Conservation (phyloP, 2,113 vertebrate species). For the Mustela nigripes region DNA sequence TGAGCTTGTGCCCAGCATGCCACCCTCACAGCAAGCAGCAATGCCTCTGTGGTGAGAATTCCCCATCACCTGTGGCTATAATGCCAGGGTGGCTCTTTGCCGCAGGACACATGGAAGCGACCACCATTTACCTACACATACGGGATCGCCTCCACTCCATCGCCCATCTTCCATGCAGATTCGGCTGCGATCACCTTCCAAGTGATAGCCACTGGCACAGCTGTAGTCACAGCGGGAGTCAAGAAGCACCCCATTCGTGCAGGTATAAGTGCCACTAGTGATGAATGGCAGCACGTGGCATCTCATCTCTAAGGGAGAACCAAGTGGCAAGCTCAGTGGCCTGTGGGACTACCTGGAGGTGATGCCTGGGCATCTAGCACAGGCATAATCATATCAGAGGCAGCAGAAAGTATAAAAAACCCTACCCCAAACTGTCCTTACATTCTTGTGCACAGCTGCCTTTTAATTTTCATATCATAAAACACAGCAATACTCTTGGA, state of each 20-base stretch:
- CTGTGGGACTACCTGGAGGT: neutral
- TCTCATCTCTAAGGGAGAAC: slow-evolving; percentile 89
- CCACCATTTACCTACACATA: slow-evolving; percentile 93
- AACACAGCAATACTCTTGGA: neutral
- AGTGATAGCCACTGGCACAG: slow-evolving; percentile 92
- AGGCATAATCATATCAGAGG: neutral
- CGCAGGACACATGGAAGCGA: neutral
- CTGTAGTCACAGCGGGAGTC: slow-evolving; percentile 95
- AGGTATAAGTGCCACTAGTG: slow-evolving; percentile 92
- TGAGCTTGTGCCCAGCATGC: neutral
- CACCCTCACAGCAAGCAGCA: neutral
- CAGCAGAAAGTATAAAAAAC: slow-evolving; percentile 4
- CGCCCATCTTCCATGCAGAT: slow-evolving; percentile 91
- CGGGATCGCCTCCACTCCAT: slow-evolving; percentile 95
- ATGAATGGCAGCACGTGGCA: slow-evolving; percentile 92
- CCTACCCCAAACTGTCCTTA: neutral
- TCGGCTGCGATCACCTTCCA: slow-evolving; percentile 93
- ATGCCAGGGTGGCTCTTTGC: neutral
- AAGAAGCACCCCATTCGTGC: slow-evolving; percentile 91
- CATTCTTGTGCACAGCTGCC: neutral
- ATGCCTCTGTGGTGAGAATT: neutral
- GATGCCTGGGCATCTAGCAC: neutral
- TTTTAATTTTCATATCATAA: slow-evolving; percentile 55
- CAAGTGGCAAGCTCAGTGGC: slow-evolving; percentile 52
- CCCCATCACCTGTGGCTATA: neutral